Evolutionary conservation across 2,888 invertebrate species (phyloP).

Genomic region (Tholera decimalis): DNA sequence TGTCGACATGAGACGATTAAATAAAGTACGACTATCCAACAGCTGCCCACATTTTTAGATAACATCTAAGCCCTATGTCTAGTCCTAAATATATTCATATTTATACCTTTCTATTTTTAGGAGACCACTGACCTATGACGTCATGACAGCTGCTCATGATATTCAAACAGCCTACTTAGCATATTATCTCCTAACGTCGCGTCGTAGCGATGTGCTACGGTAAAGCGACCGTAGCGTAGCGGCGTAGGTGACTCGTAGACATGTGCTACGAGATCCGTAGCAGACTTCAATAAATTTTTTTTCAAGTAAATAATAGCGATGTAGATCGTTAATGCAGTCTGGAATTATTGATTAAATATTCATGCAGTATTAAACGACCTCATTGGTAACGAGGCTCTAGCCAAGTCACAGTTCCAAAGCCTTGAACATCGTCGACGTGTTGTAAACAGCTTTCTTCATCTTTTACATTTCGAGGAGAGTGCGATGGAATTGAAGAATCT

Average conservation of each 20-base stretch:
- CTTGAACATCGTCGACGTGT: no score
- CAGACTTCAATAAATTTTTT: background rate
- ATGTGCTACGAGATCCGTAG: conserved; percentile 43
- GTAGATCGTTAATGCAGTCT: background rate
- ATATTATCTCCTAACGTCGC: conserved; percentile 50
- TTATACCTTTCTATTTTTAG: conserved; percentile 28
- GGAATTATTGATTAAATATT: no score
- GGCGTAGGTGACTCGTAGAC: conserved; percentile 45
- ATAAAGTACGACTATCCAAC: background rate
- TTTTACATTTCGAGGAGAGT: no score
- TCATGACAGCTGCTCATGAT: conserved; percentile 37
- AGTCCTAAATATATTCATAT: conserved; percentile 20
- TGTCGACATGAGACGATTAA: background rate
- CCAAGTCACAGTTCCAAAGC: no score
- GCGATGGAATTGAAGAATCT: no score
- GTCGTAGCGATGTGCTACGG: conserved; percentile 57
- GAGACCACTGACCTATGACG: conserved; percentile 28
- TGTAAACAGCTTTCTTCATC: no score
- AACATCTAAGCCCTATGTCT: conserved; percentile 4
- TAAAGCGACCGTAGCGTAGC: conserved; percentile 44
- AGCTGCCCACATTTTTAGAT: background rate
- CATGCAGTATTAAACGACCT: no score
- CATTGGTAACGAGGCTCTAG: no score
- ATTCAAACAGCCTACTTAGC: conserved; percentile 54
- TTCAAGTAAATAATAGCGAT: no score